Conservation (phyloP, 2,888 invertebrate genomes). For the Pseudeuparius sepicola region DNA sequence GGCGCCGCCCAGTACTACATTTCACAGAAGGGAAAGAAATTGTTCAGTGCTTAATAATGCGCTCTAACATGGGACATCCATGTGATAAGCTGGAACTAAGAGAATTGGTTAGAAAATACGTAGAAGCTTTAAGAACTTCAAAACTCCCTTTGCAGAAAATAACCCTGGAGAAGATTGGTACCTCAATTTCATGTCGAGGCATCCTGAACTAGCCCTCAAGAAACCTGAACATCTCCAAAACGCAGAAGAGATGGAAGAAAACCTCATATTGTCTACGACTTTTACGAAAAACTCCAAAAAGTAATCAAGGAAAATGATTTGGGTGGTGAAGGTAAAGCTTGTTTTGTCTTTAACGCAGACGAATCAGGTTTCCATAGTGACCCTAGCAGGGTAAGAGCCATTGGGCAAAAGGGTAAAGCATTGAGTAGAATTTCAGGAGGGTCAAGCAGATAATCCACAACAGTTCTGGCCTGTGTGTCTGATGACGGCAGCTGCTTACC, state of each 20-base stretch:
- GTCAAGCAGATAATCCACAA: slow-evolving; percentile 25
- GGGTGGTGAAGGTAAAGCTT: slow-evolving; percentile 9
- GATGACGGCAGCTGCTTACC: slow-evolving; percentile 23
- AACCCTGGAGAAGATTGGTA: slow-evolving; percentile 11
- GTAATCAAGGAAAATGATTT: slow-evolving; percentile 13
- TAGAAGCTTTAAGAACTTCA: slow-evolving; percentile 9
- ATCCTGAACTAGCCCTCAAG: slow-evolving; percentile 13
- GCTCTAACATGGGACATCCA: no score
- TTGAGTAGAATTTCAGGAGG: slow-evolving; percentile 24
- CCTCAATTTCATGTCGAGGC: slow-evolving; percentile 8
- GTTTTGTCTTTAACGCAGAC: slow-evolving; percentile 26
- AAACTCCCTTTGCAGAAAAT: slow-evolving; percentile 6
- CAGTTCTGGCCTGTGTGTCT: slow-evolving; percentile 24
- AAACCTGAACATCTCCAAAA: slow-evolving; percentile 16
- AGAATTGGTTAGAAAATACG: neutral
- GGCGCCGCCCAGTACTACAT: no score
- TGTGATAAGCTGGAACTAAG: neutral
- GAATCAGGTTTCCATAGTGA: slow-evolving; percentile 25
- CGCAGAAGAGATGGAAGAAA: slow-evolving; percentile 22
- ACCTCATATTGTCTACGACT: slow-evolving; percentile 24
- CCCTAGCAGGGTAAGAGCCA: slow-evolving; percentile 22
- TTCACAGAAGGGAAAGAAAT: no score
- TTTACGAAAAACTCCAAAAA: slow-evolving; percentile 22
- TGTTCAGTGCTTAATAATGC: no score
- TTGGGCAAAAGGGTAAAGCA: slow-evolving; percentile 24